phyloP scores from a whole-genome alignment of 2,888 invertebrate genomes.

The Clostera curtula region DNA sequence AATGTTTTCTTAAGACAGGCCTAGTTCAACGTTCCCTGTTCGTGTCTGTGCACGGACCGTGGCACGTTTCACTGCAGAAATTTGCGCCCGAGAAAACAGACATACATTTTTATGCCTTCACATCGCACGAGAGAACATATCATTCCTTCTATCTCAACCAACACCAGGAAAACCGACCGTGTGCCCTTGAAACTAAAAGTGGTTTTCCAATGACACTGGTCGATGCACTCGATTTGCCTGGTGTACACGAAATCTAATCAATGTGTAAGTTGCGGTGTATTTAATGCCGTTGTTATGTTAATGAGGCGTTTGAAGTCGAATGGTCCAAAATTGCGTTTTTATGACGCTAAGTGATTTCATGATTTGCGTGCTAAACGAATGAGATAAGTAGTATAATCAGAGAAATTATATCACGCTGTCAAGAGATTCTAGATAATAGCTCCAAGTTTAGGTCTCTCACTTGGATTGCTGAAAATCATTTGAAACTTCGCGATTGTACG shows the following conservation, averaged over 20 bases:
- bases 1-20: constrained; percentile 8
- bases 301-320: constrained; percentile 10
- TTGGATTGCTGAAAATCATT: too few relatives aligned
- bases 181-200: constrained; percentile 60
- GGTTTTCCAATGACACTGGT: constrained; percentile 22
- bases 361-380: not conserved
- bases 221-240: constrained; percentile 11
- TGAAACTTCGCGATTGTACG: too few relatives aligned
- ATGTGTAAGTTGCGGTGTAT: constrained; percentile 21
- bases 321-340: constrained; percentile 11
- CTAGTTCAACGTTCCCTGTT: constrained; percentile 26
- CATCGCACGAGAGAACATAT: constrained; percentile 53
- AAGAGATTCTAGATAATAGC: too few relatives aligned
- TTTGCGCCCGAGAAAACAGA: constrained; percentile 60
- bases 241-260: constrained; percentile 17
- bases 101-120: constrained; percentile 62
- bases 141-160: constrained; percentile 21
- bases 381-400: not conserved
- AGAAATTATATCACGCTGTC: too few relatives aligned
- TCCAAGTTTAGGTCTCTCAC: too few relatives aligned
- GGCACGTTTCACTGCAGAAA: constrained; percentile 70
- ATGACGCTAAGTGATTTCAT: constrained; percentile 6
- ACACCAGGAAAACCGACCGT: constrained; percentile 35
- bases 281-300: constrained; percentile 10
- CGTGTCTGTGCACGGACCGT: constrained; percentile 52